Conservation (phyloP, 2,797 vertebrate genomes). For the Lateolabrax maculatus region DNA sequence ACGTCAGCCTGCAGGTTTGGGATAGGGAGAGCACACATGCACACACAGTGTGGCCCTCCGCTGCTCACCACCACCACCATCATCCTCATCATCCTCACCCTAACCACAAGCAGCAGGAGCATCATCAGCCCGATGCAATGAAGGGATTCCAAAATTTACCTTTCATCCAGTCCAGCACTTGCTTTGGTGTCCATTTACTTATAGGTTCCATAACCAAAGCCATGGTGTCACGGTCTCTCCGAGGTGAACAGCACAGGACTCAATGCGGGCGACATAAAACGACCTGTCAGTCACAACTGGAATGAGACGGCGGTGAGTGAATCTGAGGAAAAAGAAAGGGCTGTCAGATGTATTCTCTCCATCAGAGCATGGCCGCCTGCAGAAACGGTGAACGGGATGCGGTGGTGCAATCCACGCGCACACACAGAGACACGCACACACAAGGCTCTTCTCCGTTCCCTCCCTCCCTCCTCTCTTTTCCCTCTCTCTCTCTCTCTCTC, state of each 20-base stretch:
- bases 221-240: conserved; percentile 90
- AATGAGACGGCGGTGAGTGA: conserved; percentile 55
- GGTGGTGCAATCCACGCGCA: conserved; percentile 88
- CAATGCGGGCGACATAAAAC: conserved; percentile 78
- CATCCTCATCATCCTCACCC: conserved; percentile 36
- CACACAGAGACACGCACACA: conserved; percentile 71
- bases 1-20: conserved; percentile 61
- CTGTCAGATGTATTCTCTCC: conserved; percentile 75
- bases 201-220: conserved; percentile 95
- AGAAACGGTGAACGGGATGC: conserved; percentile 83
- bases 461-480: conserved; percentile 42
- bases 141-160: conserved; percentile 82
- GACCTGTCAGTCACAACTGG: conserved; percentile 83
- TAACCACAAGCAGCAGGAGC: conserved; percentile 43
- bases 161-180: conserved; percentile 97
- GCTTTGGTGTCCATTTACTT: conserved; percentile 95
- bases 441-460: conserved; percentile 58
- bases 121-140: conserved; percentile 32
- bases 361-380: conserved; percentile 88
- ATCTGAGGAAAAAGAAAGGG: conserved; percentile 55
- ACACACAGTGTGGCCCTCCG: conserved; percentile 66
- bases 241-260: conserved; percentile 85
- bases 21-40: conserved; percentile 55
- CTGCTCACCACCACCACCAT: conserved; percentile 51
- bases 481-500: conserved; percentile 59